phyloP scores from a whole-genome alignment of 2,113 vertebrate species.

The Opisthocomus hoazin region DNA sequence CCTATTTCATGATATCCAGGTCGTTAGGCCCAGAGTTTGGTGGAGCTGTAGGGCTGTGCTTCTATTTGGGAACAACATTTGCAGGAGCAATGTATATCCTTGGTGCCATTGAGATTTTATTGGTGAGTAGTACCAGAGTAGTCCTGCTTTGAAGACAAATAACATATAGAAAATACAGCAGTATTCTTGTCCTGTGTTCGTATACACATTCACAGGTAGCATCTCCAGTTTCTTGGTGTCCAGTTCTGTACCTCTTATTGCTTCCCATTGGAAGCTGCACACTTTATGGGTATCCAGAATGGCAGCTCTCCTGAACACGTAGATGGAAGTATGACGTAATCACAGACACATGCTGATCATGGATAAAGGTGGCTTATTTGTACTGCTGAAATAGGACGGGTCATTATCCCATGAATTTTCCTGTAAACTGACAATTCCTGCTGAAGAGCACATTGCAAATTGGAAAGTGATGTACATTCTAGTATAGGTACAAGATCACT shows the following conservation, averaged over 20 bases:
- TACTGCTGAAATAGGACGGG: background rate
- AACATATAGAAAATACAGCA: background rate
- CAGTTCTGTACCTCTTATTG: background rate
- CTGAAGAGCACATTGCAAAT: background rate
- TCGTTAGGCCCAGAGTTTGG: conserved; percentile 97
- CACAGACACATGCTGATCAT: background rate
- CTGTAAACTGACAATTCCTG: background rate
- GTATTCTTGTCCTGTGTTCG: background rate
- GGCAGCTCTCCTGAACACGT: background rate
- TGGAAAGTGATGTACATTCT: background rate
- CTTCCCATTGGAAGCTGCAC: background rate
- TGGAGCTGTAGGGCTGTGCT: conserved; percentile 95
- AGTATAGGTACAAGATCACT: background rate
- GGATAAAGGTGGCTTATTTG: background rate
- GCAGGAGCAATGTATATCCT: conserved; percentile 98
- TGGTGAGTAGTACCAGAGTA: conserved; percentile 80
- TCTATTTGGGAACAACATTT: conserved; percentile 96
- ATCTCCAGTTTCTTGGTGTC: background rate
- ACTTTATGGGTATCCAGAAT: background rate
- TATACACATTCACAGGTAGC: background rate
- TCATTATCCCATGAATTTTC: background rate
- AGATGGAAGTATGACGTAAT: background rate
- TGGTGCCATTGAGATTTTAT: conserved; percentile 94
- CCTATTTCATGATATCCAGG: conserved; percentile 98
- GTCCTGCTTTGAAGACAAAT: background rate